Conservation (phyloP, 2,888 invertebrate species). For the Muscina levida region DNA sequence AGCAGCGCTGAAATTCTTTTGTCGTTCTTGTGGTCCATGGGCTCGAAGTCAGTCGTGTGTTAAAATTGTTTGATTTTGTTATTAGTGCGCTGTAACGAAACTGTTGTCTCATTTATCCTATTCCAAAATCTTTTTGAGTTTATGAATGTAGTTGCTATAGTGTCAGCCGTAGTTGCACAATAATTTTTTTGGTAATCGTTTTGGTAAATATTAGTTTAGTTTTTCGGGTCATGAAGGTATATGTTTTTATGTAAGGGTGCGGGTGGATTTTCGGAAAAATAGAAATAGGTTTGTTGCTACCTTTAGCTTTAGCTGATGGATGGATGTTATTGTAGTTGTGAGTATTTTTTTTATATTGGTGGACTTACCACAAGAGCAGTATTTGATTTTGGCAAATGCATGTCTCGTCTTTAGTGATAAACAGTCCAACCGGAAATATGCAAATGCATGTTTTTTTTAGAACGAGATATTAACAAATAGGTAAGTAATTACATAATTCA, state of each 20-base stretch:
- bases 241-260: neutral
- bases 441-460: too few relatives aligned
- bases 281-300: too few relatives aligned
- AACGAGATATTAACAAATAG: too few relatives aligned
- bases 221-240: conserved; percentile 23
- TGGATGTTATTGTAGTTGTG: too few relatives aligned
- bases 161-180: conserved; percentile 3
- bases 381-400: too few relatives aligned
- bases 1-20: neutral
- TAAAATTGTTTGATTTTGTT: conserved; percentile 61
- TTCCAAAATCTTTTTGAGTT: neutral
- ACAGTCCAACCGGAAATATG: too few relatives aligned
- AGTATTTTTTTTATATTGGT: too few relatives aligned
- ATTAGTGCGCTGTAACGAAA: conserved; percentile 33
- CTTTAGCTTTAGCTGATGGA: too few relatives aligned
- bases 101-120: conserved; percentile 41
- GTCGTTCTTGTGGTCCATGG: neutral
- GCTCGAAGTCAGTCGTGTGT: conserved; percentile 52
- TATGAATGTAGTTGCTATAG: conserved; percentile 17
- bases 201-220: conserved; percentile 47
- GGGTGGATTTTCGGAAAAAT: neutral
- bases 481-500: too few relatives aligned
- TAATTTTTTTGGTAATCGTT: conserved; percentile 46
- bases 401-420: too few relatives aligned
- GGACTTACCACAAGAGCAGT: too few relatives aligned